Evolutionary conservation across 2,113 vertebrate genomes (phyloP).

Genomic region (Dasyurus viverrinus): DNA sequence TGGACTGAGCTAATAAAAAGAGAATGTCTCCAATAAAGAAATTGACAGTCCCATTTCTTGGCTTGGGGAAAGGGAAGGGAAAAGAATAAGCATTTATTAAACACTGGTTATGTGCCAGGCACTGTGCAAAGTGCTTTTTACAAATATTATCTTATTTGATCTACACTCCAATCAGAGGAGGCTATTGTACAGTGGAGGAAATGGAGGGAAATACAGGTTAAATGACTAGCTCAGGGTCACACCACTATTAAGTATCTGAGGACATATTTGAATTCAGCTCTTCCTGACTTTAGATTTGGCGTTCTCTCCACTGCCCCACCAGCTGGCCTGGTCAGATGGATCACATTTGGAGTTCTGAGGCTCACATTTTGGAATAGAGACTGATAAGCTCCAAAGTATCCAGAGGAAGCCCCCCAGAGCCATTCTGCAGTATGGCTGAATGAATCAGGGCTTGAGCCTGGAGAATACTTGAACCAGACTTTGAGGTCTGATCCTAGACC

Average conservation of each 20-base stretch:
- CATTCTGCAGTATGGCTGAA: neutral
- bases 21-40: neutral
- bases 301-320: neutral
- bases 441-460: neutral
- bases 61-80: neutral
- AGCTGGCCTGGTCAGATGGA: neutral
- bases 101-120: too few species aligned
- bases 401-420: neutral
- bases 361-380: neutral
- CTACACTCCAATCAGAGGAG: neutral
- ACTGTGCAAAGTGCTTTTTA: too few species aligned
- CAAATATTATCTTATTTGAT: too few species aligned
- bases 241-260: neutral
- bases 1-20: neutral
- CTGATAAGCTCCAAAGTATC: neutral
- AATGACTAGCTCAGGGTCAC: neutral
- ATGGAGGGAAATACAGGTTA: neutral
- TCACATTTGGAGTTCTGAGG: neutral
- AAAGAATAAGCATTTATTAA: neutral
- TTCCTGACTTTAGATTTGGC: neutral
- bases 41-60: neutral
- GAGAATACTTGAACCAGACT: neutral
- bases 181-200: neutral
- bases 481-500: neutral
- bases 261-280: neutral